Conservation (phyloP, 2,113 vertebrate species). For the Mastomys coucha region DNA sequence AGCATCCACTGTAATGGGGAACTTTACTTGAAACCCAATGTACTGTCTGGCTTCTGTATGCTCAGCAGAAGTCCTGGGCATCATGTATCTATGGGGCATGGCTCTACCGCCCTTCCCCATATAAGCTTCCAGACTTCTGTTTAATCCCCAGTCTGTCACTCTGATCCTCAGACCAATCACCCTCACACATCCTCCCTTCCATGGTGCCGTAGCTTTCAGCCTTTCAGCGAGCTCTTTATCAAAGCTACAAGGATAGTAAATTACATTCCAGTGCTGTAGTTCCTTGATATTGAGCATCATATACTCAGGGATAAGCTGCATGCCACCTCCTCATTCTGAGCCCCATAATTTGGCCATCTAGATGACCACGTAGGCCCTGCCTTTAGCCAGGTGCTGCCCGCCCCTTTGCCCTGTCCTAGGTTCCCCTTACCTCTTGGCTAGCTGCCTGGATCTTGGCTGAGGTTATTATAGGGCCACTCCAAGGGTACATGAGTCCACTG, state of each 20-base stretch:
- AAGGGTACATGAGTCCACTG: neutral
- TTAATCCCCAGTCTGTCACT: neutral
- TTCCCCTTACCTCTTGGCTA: neutral
- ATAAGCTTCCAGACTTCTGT: neutral
- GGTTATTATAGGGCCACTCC: neutral
- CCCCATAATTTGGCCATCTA: neutral
- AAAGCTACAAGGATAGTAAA: neutral
- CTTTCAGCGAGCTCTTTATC: neutral
- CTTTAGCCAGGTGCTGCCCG: neutral
- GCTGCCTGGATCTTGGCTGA: neutral
- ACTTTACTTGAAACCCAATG: neutral
- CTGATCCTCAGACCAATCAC: neutral
- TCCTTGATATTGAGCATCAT: neutral
- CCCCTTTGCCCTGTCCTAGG: neutral
- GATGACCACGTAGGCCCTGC: no score
- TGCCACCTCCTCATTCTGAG: neutral
- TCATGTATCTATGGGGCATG: neutral
- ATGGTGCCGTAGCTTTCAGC: neutral
- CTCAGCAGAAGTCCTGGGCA: neutral
- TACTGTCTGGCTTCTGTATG: neutral
- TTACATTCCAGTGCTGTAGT: neutral
- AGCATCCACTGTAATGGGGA: neutral
- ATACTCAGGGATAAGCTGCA: neutral
- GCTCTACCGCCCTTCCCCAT: neutral
- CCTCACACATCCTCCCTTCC: no score